A percentile compares a stretch with the other conserved stretches of the same genome.
These are phyloP conservation scores for Spatulosminthurus flaviceps DNA, from an alignment of 2,888 invertebrate genomes.

Conservation along the genomic window DNA sequence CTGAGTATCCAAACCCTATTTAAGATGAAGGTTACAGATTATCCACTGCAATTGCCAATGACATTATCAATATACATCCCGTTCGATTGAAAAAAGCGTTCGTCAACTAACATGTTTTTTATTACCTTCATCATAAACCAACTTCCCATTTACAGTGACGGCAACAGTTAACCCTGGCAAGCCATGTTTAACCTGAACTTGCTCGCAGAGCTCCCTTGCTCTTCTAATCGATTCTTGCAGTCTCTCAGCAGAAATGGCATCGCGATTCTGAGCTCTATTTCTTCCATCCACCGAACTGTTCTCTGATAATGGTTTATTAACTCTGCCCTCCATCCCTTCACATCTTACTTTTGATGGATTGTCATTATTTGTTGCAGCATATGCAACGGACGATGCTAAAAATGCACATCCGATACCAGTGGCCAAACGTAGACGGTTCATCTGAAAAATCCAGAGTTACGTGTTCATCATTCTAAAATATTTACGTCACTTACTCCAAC, in stretches of 20 bases:
- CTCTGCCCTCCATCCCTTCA: neutral
- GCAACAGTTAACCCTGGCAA: conserved; percentile 68
- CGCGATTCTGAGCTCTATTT: neutral
- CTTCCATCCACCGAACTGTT: conserved; percentile 4
- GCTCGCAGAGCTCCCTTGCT: conserved; percentile 59
- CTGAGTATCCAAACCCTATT: conserved; percentile 69
- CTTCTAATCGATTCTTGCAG: conserved; percentile 57
- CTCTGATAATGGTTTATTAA: too few relatives aligned
- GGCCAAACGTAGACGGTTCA: neutral
- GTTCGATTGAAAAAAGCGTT: neutral
- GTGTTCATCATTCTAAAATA: too few relatives aligned
- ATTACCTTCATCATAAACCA: conserved; percentile 68
- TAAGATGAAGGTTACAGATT: neutral
- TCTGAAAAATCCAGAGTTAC: conserved; percentile 8
- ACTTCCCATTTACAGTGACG: conserved; percentile 68
- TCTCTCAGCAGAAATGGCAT: neutral
- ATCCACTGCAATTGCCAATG: neutral
- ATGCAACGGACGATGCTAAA: conserved; percentile 20
- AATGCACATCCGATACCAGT: conserved; percentile 29
- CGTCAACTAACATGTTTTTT: neutral
- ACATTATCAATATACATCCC: neutral
- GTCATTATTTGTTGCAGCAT: conserved; percentile 19
- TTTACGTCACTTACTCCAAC: too few relatives aligned
- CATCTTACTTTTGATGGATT: neutral
- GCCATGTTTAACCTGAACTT: conserved; percentile 64